Evolutionary conservation across 23 tunicate species (phyloP).

Genomic region (Corella eumyota): DNA sequence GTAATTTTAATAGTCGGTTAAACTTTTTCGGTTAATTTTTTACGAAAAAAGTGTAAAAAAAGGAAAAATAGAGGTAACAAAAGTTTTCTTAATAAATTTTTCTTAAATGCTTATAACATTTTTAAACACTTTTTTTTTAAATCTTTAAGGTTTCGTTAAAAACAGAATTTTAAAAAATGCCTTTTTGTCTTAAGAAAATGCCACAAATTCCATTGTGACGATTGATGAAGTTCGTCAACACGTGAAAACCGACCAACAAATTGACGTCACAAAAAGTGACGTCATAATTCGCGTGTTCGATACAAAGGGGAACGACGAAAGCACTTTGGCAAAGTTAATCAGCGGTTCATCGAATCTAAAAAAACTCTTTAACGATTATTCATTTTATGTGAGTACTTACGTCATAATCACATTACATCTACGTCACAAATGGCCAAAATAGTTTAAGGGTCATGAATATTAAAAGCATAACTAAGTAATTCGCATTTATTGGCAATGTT

Average conservation of each 20-base stretch:
- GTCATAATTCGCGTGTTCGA: conserved; percentile 50
- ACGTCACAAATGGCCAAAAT: neutral
- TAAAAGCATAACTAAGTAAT: no score
- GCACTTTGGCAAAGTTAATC: conserved; percentile 11
- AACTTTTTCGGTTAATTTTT: no score
- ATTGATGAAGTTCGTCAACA: conserved; percentile 31
- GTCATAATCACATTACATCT: neutral
- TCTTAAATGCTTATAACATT: neutral
- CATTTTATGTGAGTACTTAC: conserved; percentile 31
- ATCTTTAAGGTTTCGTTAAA: no score
- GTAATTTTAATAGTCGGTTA: no score
- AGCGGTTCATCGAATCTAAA: conserved; percentile 23
- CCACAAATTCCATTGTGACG: conserved; percentile 29
- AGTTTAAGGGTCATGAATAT: no score
- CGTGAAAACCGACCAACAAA: conserved; percentile 5
- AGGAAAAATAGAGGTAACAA: neutral
- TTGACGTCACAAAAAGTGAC: conserved; percentile 52
- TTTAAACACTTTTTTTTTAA: no score
- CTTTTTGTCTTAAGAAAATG: no score
- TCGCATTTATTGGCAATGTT: no score
- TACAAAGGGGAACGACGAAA: conserved; percentile 3
- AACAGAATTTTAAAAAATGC: no score
- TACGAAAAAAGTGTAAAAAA: no score
- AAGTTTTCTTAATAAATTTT: neutral
- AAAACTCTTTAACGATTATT: conserved; percentile 22